Base-by-base conservation (phyloP, 1,140 invertebrate genomes). In the Musca vetustissima region DNA sequence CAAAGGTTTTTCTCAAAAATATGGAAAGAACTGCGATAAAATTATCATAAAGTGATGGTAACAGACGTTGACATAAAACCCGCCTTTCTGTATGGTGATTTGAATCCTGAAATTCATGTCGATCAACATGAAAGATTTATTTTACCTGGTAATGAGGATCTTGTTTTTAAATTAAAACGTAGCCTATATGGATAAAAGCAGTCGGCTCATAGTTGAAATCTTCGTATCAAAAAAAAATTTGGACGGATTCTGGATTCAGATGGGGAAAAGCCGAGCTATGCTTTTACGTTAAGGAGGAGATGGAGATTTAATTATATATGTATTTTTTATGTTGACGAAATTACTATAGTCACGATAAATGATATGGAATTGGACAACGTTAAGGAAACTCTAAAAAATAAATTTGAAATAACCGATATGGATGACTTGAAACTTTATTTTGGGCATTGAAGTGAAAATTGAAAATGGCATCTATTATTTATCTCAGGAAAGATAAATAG, bases 181-280 rank as follows among this genome's bases (percentile, higher is more conserved):
- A 76, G 75, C 21, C 15, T 85, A 2, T 85, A 85, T 71, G 80
- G 80, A 0, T 68, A 85, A 3, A 84, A 85, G 72, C 83, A 86
- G 73, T 75, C 83, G 19, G 74, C 80, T 15, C 69, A 75, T 21
- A 75, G 72, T 14, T 85, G 83, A 81, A 67, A 65, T 65, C 64
- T 65, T 7, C 22, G 32, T 61, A n/a, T n/a, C n/a, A n/a, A n/a
- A n/a, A n/a, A n/a, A n/a, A n/a, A n/a, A n/a, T n/a, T n/a, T 24
- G 74, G 43, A 66, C 43, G 4, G 50, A 72, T 64, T 28, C 65
- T 24, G 70, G 72, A 65, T 69, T 69, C 48, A 55, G 28, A 53
- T 36, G 59, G 50, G 52, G 64, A 22, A 49, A 55, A 28, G 32
- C 21, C 22, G 76, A 79, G 48, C 67, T 73, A 28, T 83, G 82